Evolutionary conservation across 92 coral and sea anemone species (phyloP).

Genomic region (Plumapathes pennacea): DNA sequence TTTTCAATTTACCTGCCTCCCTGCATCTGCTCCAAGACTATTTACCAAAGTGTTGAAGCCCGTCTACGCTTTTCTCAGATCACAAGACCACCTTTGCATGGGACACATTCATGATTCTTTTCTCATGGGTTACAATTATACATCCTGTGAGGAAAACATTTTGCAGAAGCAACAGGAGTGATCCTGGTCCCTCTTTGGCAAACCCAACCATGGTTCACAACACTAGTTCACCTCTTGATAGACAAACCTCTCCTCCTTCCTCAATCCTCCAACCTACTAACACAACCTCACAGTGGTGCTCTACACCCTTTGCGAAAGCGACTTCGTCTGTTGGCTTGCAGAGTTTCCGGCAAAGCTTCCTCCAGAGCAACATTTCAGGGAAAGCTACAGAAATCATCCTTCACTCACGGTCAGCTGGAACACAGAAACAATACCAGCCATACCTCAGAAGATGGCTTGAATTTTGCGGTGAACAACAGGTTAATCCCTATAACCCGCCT

Average conservation of each 20-base stretch:
- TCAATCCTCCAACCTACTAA: background rate
- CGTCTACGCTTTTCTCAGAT: constrained; percentile 10
- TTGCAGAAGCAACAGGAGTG: constrained; percentile 5
- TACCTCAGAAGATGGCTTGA: constrained; percentile 33
- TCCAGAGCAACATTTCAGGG: constrained; percentile 37
- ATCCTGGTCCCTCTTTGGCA: constrained; percentile 14
- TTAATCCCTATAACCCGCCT: constrained; percentile 44
- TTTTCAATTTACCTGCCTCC: constrained; percentile 26
- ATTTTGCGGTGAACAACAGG: constrained; percentile 28
- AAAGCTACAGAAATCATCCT: constrained; percentile 33
- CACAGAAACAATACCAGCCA: constrained; percentile 34
- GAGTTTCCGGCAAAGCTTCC: constrained; percentile 44
- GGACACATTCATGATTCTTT: constrained; percentile 32
- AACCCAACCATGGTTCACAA: constrained; percentile 25
- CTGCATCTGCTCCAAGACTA: constrained; percentile 30
- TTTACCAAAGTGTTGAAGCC: constrained; percentile 24
- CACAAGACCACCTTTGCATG: constrained; percentile 18
- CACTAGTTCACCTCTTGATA: constrained; percentile 17
- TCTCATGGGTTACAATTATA: constrained; percentile 15
- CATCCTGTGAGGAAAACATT: constrained; percentile 9
- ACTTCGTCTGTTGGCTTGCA: constrained; percentile 49
- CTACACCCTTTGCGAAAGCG: constrained; percentile 41
- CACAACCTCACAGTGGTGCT: constrained; percentile 30
- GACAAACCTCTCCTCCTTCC: constrained; percentile 6
- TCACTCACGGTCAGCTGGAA: constrained; percentile 31